Conservation (phyloP, 2,888 invertebrate species). For the Sphaerophoria taeniata region DNA sequence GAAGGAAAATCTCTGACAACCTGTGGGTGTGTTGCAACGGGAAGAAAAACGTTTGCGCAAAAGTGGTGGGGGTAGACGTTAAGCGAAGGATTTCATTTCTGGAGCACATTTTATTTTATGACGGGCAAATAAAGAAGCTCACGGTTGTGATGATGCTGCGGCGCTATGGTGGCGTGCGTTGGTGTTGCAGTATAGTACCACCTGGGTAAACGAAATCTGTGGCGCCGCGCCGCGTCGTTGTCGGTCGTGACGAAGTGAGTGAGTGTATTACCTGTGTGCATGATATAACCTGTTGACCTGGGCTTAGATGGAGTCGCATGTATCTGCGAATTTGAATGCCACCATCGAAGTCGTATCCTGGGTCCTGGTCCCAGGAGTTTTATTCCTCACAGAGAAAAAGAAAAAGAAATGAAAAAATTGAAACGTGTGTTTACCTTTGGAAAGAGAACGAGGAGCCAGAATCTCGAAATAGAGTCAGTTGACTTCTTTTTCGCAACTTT, state of each 20-base stretch:
- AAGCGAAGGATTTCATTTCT: constrained; percentile 29
- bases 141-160: neutral
- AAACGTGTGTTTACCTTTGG: constrained; percentile 12
- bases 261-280: constrained; percentile 61
- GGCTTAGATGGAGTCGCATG: constrained; percentile 13
- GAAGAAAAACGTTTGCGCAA: neutral
- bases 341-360: constrained; percentile 17
- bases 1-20: constrained; percentile 21
- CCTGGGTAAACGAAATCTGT: neutral
- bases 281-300: constrained; percentile 69
- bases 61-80: constrained; percentile 29
- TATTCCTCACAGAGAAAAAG: neutral
- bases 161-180: neutral
- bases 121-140: constrained; percentile 21
- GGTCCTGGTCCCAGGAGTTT: constrained; percentile 19
- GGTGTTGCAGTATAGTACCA: neutral
- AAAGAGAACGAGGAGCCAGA: constrained; percentile 31
- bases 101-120: constrained; percentile 37
- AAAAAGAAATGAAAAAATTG: neutral
- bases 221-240: neutral
- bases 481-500: constrained; percentile 40
- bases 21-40: neutral
- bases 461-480: constrained; percentile 57
- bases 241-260: neutral
- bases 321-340: constrained; percentile 56